Evolutionary conservation across 2,888 invertebrate genomes (phyloP).

Genomic region (Diarsia brunnea): DNA sequence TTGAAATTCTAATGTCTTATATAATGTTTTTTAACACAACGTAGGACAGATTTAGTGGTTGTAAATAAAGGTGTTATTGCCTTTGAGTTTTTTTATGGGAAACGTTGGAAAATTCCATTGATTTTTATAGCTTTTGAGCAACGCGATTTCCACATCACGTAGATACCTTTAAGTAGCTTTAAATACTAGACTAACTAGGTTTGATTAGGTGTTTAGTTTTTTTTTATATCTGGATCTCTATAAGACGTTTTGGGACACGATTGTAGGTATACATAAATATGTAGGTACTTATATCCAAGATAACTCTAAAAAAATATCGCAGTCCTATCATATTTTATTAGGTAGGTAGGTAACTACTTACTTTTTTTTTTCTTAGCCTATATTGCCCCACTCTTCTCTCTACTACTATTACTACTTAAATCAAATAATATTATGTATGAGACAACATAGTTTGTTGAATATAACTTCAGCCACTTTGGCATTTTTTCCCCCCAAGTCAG

Average conservation of each 20-base stretch:
- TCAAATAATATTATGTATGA: too few relatives aligned
- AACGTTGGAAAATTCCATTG: slow-evolving; percentile 18
- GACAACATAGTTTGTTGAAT: neutral
- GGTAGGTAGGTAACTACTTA: too few relatives aligned
- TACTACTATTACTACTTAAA: too few relatives aligned
- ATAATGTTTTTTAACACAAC: slow-evolving; percentile 22
- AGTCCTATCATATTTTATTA: neutral
- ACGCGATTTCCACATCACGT: neutral
- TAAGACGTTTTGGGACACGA: too few relatives aligned
- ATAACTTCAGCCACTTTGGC: neutral
- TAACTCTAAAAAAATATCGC: neutral
- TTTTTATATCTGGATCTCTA: too few relatives aligned
- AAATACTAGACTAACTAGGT: neutral
- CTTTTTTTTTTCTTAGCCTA: too few relatives aligned
- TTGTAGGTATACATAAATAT: neutral
- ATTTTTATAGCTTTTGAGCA: slow-evolving; percentile 6
- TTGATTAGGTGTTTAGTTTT: too few relatives aligned
- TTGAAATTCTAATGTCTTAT: slow-evolving; percentile 35
- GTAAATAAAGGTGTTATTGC: slow-evolving; percentile 33
- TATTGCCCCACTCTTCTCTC: too few relatives aligned
- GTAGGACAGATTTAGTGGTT: slow-evolving; percentile 43
- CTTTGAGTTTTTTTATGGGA: neutral
- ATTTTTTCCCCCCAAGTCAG: neutral
- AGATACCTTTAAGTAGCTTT: neutral
- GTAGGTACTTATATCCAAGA: neutral